A percentile compares a stretch with the other conserved stretches of the same genome.
Evolutionary conservation across 2,888 invertebrate species (phyloP).

Genomic region (Cremastinae sp.): DNA sequence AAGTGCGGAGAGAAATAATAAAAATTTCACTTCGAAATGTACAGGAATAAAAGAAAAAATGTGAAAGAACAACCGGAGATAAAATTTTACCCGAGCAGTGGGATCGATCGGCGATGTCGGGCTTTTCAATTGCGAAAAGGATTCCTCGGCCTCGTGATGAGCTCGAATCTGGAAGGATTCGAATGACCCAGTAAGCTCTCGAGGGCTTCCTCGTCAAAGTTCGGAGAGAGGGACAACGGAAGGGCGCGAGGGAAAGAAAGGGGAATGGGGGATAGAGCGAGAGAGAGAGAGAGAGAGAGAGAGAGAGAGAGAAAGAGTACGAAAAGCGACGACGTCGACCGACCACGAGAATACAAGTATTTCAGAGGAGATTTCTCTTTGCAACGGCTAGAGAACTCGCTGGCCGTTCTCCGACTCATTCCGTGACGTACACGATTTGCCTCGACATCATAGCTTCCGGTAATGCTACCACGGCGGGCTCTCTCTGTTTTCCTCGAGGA

Average conservation of each 20-base stretch:
- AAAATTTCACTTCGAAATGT: too few species aligned
- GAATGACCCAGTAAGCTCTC: constrained; percentile 38
- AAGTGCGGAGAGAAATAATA: too few species aligned
- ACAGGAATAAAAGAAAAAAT: too few species aligned
- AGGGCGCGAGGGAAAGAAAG: constrained; percentile 14
- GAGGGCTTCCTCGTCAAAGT: constrained; percentile 41
- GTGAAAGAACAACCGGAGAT: too few species aligned
- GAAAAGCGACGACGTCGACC: constrained; percentile 10
- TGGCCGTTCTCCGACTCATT: constrained; percentile 40
- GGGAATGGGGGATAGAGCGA: constrained; percentile 3
- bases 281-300: constrained; percentile 25
- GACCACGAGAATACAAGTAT: constrained; percentile 10
- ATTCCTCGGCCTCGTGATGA: constrained; percentile 20
- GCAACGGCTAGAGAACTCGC: constrained; percentile 32
- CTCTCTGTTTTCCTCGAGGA: neutral
- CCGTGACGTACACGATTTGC: constrained; percentile 26
- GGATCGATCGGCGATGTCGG: too few species aligned
- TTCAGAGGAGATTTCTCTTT: constrained; percentile 46
- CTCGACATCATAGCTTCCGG: constrained; percentile 1
- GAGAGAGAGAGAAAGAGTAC: neutral
- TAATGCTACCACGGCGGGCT: constrained; percentile 13
- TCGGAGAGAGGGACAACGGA: constrained; percentile 29
- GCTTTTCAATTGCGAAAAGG: neutral
- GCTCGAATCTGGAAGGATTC: constrained; percentile 29
- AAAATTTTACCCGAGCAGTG: too few species aligned